Evolutionary conservation across 1,140 invertebrate genomes (phyloP).

Genomic region (Leguminivora glycinivorella): DNA sequence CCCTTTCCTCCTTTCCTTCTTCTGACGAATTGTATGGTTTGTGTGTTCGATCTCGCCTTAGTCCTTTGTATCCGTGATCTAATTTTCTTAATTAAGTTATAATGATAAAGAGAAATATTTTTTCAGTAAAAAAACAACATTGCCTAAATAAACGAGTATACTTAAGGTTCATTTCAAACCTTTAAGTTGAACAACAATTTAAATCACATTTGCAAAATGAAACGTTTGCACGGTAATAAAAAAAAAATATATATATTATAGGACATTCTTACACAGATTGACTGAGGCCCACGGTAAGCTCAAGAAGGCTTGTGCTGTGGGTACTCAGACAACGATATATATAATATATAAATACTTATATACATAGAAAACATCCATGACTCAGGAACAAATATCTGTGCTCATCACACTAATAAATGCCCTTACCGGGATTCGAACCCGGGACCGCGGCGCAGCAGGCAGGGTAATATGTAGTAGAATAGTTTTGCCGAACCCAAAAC

Average conservation of each 20-base stretch:
- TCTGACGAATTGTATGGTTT: constrained; percentile 15
- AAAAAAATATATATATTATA: too few relatives aligned
- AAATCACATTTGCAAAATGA: constrained; percentile 12
- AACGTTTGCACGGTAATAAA: neutral
- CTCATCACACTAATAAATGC: too few relatives aligned
- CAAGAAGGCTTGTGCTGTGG: too few relatives aligned
- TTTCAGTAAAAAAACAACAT: neutral
- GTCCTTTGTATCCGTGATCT: neutral
- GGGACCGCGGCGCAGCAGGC: too few relatives aligned
- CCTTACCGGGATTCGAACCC: too few relatives aligned
- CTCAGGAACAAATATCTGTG: too few relatives aligned
- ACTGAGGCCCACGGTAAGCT: too few relatives aligned
- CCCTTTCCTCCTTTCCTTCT: constrained; percentile 16
- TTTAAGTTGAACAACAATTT: neutral
- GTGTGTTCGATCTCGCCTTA: constrained; percentile 11
- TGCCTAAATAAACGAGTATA: neutral
- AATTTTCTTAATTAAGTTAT: neutral
- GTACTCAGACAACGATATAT: too few relatives aligned
- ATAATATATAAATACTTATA: too few relatives aligned
- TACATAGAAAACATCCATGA: too few relatives aligned
- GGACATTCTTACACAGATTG: too few relatives aligned
- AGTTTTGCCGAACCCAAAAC: neutral
- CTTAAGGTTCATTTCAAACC: too few relatives aligned
- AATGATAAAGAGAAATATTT: neutral
- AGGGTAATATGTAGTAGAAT: constrained; percentile 2